A percentile compares a stretch with the other conserved stretches of the same genome.
These are phyloP conservation scores for Lanistes nyassanus DNA, from an alignment of 1,140 invertebrate genomes.

Conservation along the genomic window DNA sequence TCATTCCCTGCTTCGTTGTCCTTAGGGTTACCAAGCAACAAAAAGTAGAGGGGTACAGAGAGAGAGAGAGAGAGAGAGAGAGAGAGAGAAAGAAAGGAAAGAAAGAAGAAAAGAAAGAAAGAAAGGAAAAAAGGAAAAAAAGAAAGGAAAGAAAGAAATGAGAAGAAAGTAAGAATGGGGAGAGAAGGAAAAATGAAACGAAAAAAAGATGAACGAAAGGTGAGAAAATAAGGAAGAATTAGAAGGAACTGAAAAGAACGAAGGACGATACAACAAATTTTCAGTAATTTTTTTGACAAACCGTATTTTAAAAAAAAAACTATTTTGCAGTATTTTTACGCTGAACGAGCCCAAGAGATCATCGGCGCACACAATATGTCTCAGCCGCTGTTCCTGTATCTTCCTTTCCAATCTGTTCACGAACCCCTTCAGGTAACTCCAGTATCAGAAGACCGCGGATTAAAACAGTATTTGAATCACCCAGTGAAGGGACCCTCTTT, in stretches of 20 bases:
- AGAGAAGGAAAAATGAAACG: not conserved
- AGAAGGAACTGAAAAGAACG: not conserved
- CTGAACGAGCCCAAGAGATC: slow-evolving; percentile 21
- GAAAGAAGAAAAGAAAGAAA: not conserved
- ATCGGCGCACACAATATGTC: slow-evolving; percentile 28
- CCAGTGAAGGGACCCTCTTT: too few species aligned
- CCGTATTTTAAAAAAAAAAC: not conserved
- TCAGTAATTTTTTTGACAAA: not conserved
- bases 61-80: not conserved
- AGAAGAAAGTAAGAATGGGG: not conserved
- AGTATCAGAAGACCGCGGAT: too few species aligned
- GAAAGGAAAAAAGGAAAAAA: not conserved
- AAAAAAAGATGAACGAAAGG: not conserved
- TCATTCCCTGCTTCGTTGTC: too few species aligned
- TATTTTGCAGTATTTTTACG: slow-evolving; percentile 24
- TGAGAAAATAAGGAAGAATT: not conserved
- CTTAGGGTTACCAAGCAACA: too few species aligned
- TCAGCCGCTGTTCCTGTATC: slow-evolving; percentile 49
- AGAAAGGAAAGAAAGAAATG: not conserved
- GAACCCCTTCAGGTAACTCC: slow-evolving; percentile 52
- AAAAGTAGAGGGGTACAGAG: slow-evolving; percentile 2
- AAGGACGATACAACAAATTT: too few species aligned
- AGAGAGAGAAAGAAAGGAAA: not conserved
- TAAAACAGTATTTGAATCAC: too few species aligned
- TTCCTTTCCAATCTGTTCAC: slow-evolving; percentile 56